A percentile compares a stretch with the other conserved stretches of the same genome.
These are phyloP conservation scores for Melopsittacus undulatus DNA, from an alignment of 2,797 vertebrate genomes.

Conservation along the genomic window DNA sequence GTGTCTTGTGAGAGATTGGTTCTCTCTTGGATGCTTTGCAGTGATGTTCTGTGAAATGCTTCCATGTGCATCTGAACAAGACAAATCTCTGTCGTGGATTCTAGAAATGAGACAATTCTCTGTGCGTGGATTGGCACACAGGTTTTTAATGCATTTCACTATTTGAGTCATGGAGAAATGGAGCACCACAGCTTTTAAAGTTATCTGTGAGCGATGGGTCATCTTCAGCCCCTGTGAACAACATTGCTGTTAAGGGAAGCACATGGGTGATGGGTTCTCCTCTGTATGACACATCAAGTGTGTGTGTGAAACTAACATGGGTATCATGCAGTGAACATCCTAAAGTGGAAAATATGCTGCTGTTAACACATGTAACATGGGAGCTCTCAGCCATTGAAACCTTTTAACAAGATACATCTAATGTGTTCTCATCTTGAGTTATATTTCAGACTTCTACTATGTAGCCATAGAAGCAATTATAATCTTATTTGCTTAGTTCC, in stretches of 20 bases:
- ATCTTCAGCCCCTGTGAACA: background rate
- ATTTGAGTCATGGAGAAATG: background rate
- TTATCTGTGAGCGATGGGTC: background rate
- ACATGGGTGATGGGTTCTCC: background rate
- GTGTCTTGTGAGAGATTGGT: background rate
- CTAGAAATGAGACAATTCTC: background rate
- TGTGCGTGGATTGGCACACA: background rate
- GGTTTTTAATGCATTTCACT: background rate
- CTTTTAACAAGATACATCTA: background rate
- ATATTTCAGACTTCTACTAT: background rate
- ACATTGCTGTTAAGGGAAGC: rapidly evolving
- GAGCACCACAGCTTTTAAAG: background rate
- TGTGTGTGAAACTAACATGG: rapidly evolving
- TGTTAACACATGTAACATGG: rapidly evolving
- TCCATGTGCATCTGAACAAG: background rate
- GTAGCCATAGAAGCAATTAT: background rate
- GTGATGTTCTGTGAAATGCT: background rate
- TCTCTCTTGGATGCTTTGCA: background rate
- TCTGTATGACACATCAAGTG: background rate
- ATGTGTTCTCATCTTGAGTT: rapidly evolving
- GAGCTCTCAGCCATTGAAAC: background rate
- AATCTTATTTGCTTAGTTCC: background rate
- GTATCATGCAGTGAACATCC: background rate
- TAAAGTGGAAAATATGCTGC: background rate
- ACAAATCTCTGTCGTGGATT: background rate